These are phyloP conservation scores for Coryphaenoides rupestris DNA, from an alignment of 2,113 vertebrate genomes.

Conservation along the genomic window DNA sequence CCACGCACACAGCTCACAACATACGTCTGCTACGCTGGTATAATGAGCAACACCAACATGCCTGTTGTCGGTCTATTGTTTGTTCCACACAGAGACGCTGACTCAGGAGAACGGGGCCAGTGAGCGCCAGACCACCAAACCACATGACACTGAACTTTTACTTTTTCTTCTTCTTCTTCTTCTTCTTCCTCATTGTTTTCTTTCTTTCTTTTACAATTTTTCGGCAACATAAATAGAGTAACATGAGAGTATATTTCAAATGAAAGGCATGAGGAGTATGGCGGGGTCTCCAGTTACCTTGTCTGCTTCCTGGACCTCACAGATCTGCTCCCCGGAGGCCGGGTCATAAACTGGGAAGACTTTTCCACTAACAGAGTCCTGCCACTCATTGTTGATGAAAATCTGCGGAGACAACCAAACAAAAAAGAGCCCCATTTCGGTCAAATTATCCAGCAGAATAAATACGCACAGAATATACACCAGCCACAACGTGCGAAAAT, in stretches of 20 bases:
- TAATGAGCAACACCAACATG: constrained; percentile 9
- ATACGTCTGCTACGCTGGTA: constrained; percentile 23
- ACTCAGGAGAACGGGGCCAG: constrained; percentile 15
- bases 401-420: constrained; percentile 69
- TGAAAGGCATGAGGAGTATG: not conserved
- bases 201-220: constrained; percentile 28
- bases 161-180: constrained; percentile 24
- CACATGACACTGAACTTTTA: constrained; percentile 31
- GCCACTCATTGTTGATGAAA: constrained; percentile 99
- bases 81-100: constrained; percentile 23
- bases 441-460: not conserved
- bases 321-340: constrained; percentile 91
- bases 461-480: too few relatives aligned
- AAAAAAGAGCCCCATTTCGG: not conserved
- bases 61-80: not conserved
- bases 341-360: constrained; percentile 88
- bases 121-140: constrained; percentile 11
- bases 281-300: constrained; percentile 74
- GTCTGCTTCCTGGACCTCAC: constrained; percentile 96
- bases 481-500: too few relatives aligned
- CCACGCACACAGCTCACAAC: constrained; percentile 3
- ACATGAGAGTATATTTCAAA: not conserved
- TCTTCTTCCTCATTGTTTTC: constrained; percentile 12
- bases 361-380: constrained; percentile 89
- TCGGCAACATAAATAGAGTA: constrained; percentile 10